Percentiles rank a stretch among this genome's conserved stretches.
These are phyloP conservation scores for Actenoides lindsayi DNA, from an alignment of 2,113 vertebrate species.

Conservation along the genomic window DNA sequence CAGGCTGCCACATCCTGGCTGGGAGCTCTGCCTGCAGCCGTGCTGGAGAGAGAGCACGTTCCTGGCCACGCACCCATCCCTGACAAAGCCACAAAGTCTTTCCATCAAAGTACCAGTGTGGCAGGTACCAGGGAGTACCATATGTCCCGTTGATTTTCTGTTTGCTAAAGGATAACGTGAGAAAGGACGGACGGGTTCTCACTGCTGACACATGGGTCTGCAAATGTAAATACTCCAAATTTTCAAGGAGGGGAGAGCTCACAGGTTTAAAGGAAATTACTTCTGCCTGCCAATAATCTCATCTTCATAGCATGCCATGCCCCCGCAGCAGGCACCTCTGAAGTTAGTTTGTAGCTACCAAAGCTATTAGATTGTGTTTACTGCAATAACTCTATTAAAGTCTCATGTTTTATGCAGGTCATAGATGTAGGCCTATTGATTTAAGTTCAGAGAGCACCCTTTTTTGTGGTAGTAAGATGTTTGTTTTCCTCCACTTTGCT, in stretches of 20 bases:
- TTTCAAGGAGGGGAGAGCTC: background rate
- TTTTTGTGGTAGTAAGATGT: background rate
- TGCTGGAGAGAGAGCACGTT: fast-evolving
- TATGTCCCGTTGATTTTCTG: background rate
- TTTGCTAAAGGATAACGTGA: background rate
- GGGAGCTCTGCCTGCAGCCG: background rate
- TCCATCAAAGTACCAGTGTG: background rate
- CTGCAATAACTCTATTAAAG: slow-evolving; percentile 36
- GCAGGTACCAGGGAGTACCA: background rate
- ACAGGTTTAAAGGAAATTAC: background rate
- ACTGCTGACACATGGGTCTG: background rate
- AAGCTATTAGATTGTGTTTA: slow-evolving; percentile 1
- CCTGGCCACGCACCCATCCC: background rate
- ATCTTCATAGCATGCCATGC: background rate
- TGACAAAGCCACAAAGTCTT: background rate
- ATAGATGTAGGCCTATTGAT: slow-evolving; percentile 34
- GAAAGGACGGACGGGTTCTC: background rate
- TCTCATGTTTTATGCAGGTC: slow-evolving; percentile 60
- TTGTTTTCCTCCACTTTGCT: background rate
- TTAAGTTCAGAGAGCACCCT: background rate
- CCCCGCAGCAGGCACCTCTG: background rate
- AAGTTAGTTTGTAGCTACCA: background rate
- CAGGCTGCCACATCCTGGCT: fast-evolving
- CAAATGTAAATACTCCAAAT: background rate
- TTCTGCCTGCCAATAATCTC: background rate